phyloP scores from a whole-genome alignment of 1,140 invertebrate genomes.

The Drosophila aff. region DNA sequence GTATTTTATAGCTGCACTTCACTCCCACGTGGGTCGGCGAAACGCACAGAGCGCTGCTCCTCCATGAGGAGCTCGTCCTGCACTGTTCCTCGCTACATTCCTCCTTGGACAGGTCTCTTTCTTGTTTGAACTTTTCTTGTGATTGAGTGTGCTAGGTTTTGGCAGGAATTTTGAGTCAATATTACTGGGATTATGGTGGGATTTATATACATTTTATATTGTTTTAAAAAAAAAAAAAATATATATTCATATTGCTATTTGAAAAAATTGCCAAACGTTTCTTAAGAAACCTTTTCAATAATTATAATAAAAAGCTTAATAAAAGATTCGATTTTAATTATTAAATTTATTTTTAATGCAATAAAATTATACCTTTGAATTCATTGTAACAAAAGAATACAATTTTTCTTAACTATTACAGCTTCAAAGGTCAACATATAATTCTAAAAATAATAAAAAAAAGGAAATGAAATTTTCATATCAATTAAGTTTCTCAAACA shows the following conservation, averaged over 20 bases:
- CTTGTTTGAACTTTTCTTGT: not conserved
- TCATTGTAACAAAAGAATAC: not conserved
- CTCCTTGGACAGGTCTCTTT: constrained; percentile 1
- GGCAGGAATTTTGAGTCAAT: not conserved
- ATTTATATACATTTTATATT: not conserved
- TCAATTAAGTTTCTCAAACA: not conserved
- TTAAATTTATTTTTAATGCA: too few species aligned
- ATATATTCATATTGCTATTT: not conserved
- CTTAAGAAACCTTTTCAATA: too few species aligned
- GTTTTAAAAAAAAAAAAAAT: not conserved
- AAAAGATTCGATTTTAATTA: too few species aligned
- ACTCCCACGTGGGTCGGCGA: constrained; percentile 47
- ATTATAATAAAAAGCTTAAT: too few species aligned
- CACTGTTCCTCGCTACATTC: constrained; percentile 30
- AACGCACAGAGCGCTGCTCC: constrained; percentile 36
- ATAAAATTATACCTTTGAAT: not conserved
- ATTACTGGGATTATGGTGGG: not conserved
- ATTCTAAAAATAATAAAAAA: too few species aligned
- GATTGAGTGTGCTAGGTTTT: not conserved
- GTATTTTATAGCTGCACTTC: constrained; percentile 83
- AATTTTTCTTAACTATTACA: not conserved
- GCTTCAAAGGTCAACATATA: not conserved
- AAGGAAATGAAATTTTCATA: not conserved
- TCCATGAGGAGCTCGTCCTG: constrained; percentile 39
- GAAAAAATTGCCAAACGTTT: too few species aligned